Base-by-base conservation (phyloP, 2,888 invertebrate species). In the Helobdella robusta region DNA sequence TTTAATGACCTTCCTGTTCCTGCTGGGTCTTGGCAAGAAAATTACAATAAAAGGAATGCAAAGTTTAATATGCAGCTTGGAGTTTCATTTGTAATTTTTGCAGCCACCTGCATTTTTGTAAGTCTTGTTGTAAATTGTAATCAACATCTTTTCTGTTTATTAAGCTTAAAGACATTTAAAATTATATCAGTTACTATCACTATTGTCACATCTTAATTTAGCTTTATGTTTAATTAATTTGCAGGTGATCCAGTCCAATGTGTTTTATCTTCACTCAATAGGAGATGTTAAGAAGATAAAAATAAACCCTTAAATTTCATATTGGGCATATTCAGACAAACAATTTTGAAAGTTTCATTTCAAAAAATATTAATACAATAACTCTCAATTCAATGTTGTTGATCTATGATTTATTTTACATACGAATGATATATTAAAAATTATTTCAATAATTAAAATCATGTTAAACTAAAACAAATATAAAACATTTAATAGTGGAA, bases 1-100 rank as follows among this genome's bases (percentile, higher is more conserved):
- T 70, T 74, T 70, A 68, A 74, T 63, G 59, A 66, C 62, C 34
- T 72, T 46, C 74, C 75, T 3, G 72, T 73, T 1, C 75, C 75
- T 18, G 62, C 67, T 11, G 74, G 74, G 6, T 71, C 72, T 2
- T 75, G 74, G 74, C 70, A 73, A 59, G 73, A 73, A 52, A 32
- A 70, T 56, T 71, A 73, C 67, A 65, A 67, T 61, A 70, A 70
- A 35, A 64, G 66, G 6, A 72, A 73, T 35, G 30, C 56, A 52
- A 72, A 68, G 36, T 70, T 68, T 62, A 75, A 75, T 66, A 64
- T 73, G 34, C 60, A 68, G 40, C 61, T 73, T 30, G 70, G 58
- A 40, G 67, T 59, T 6, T 59, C 67, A 20, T 34, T 50, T 6
- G 68, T 64, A 15, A 54, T 69, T 36, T 65, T 73, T 25, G 64